phyloP scores from a whole-genome alignment of 2,113 vertebrate species.

The Gnathonemus longibarbis region DNA sequence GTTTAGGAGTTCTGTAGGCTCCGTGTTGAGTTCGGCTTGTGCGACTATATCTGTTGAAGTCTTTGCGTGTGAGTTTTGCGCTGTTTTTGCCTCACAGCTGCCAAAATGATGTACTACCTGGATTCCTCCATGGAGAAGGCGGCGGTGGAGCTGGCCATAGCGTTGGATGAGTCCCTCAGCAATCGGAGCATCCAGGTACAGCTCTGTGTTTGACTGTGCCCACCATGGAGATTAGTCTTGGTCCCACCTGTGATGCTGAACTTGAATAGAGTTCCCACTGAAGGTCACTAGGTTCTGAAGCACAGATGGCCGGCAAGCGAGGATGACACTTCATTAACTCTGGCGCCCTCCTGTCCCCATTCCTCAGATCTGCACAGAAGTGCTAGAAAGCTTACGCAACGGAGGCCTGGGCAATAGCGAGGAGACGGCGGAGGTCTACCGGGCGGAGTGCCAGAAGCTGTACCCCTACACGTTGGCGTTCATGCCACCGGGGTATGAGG shows the following conservation, averaged over 20 bases:
- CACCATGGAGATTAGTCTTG: background rate
- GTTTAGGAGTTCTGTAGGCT: background rate
- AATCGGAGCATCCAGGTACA: conserved; percentile 84
- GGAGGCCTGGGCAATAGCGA: conserved; percentile 80
- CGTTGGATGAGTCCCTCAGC: conserved; percentile 79
- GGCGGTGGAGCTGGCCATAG: conserved; percentile 81
- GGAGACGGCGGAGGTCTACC: conserved; percentile 77
- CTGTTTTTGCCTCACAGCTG: conserved; percentile 55
- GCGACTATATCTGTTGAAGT: background rate
- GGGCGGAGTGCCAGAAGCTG: conserved; percentile 86
- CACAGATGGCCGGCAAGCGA: background rate
- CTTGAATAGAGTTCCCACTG: background rate
- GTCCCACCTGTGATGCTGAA: background rate
- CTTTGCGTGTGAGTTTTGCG: background rate
- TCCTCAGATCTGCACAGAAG: conserved; percentile 80
- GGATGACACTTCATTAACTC: background rate
- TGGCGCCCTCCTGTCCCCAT: background rate
- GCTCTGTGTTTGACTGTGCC: background rate
- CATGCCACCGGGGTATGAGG: conserved; percentile 93
- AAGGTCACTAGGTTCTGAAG: background rate
- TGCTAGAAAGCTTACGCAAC: conserved; percentile 80
- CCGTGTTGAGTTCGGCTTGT: background rate
- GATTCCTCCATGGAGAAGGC: conserved; percentile 82
- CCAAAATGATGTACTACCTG: conserved; percentile 96
- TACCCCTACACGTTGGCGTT: conserved; percentile 94